phyloP scores from a whole-genome alignment of 2,113 vertebrate species.

The Anarhynchus alexandrinus region DNA sequence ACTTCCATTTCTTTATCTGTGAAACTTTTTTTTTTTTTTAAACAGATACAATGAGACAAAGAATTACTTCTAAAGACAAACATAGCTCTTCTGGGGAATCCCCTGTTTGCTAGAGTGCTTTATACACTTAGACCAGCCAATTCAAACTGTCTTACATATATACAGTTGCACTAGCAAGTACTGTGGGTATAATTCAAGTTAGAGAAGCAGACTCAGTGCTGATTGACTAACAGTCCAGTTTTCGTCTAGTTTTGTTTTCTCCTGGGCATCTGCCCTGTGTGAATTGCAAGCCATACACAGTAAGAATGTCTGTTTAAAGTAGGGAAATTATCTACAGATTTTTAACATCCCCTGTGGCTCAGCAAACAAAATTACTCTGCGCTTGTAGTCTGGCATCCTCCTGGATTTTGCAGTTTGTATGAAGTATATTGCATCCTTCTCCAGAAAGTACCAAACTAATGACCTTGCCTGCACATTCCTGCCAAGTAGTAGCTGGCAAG shows the following conservation, averaged over 20 bases:
- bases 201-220: background rate
- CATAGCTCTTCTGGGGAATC: background rate
- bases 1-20: background rate
- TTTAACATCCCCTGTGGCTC: background rate
- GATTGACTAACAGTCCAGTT: background rate
- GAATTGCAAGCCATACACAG: background rate
- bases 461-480: background rate
- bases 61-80: background rate
- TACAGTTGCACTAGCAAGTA: background rate
- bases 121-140: background rate
- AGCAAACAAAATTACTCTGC: background rate
- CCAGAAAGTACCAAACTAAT: background rate
- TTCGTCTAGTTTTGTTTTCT: background rate
- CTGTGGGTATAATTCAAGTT: background rate
- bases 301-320: background rate
- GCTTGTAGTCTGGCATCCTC: background rate
- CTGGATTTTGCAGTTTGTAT: background rate
- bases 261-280: background rate
- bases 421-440: background rate
- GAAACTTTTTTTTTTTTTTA: background rate
- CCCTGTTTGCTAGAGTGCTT: background rate
- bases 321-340: background rate
- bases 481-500: conserved; percentile 18
- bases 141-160: background rate
- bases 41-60: background rate